Percentiles rank a stretch among this genome's conserved stretches.
phyloP scores from a whole-genome alignment of 30 jellyfish, hydroid and myxozoan species.

The Cassiopea xamachana region DNA sequence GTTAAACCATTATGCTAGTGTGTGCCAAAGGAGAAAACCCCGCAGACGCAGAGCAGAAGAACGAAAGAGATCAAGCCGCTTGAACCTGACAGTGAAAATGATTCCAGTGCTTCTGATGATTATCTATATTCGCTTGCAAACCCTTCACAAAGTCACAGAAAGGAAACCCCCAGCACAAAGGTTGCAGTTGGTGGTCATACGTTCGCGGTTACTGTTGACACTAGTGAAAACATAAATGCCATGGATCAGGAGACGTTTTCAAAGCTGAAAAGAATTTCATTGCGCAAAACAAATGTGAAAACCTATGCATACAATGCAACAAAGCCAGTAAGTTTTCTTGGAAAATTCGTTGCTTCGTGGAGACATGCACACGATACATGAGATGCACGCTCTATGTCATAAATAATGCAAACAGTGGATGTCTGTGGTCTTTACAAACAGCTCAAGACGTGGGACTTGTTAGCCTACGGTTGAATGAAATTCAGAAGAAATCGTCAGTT shows the following conservation, averaged over 20 bases:
- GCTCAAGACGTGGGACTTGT: conserved; percentile 38
- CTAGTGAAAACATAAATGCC: conserved; percentile 51
- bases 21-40: background rate
- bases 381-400: conserved; percentile 40
- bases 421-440: conserved; percentile 19
- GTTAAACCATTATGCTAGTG: conserved; percentile 14
- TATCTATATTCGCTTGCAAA: conserved; percentile 31
- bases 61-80: background rate
- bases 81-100: background rate
- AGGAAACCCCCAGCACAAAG: conserved; percentile 19
- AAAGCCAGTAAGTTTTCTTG: conserved; percentile 34
- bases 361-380: conserved; percentile 8
- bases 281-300: conserved; percentile 42
- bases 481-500: background rate
- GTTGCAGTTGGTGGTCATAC: conserved; percentile 28
- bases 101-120: conserved; percentile 23
- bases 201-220: conserved; percentile 21
- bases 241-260: conserved; percentile 27
- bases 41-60: background rate
- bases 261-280: conserved; percentile 3
- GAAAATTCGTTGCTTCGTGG: conserved; percentile 33
- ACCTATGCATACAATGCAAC: conserved; percentile 31
- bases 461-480: conserved; percentile 26
- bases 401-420: conserved; percentile 22
- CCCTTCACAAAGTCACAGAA: background rate